Percentiles rank a stretch among this genome's conserved stretches.
phyloP scores from a whole-genome alignment of 2,888 invertebrate genomes.

The Liposcelis brunnea region DNA sequence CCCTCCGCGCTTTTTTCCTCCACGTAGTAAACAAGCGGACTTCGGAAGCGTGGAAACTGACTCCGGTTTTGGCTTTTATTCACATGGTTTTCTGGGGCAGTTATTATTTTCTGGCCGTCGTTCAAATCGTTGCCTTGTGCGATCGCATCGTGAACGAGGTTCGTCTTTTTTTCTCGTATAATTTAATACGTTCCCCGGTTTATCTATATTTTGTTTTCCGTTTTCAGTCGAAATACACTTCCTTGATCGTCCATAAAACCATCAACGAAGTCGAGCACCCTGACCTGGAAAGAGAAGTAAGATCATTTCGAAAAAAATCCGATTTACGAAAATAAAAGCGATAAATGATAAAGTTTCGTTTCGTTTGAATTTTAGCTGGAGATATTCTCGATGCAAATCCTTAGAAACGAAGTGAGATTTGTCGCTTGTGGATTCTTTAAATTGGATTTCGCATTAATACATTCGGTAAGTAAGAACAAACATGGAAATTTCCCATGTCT shows the following conservation, averaged over 20 bases:
- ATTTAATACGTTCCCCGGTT: too few species aligned
- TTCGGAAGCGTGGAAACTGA: background rate
- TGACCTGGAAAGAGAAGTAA: background rate
- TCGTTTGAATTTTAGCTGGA: background rate
- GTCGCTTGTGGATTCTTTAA: background rate
- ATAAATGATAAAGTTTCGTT: too few species aligned
- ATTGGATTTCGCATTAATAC: background rate
- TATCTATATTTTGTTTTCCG: too few species aligned
- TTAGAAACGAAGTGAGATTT: background rate
- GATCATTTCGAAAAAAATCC: too few species aligned
- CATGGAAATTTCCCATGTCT: too few species aligned
- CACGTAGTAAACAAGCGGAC: background rate
- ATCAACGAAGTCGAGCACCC: background rate
- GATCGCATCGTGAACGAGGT: background rate
- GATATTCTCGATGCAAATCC: conserved; percentile 1
- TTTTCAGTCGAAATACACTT: background rate
- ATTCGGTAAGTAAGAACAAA: conserved; percentile 6
- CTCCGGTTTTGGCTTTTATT: background rate
- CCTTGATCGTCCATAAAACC: background rate
- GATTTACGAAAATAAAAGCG: too few species aligned
- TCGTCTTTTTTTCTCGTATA: too few species aligned
- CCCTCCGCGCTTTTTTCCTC: background rate
- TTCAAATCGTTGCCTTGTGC: background rate
- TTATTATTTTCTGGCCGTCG: background rate
- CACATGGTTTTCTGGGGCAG: conserved; percentile 1